These are phyloP conservation scores for Halcyon badia DNA, from an alignment of 2,797 vertebrate species.

Conservation along the genomic window DNA sequence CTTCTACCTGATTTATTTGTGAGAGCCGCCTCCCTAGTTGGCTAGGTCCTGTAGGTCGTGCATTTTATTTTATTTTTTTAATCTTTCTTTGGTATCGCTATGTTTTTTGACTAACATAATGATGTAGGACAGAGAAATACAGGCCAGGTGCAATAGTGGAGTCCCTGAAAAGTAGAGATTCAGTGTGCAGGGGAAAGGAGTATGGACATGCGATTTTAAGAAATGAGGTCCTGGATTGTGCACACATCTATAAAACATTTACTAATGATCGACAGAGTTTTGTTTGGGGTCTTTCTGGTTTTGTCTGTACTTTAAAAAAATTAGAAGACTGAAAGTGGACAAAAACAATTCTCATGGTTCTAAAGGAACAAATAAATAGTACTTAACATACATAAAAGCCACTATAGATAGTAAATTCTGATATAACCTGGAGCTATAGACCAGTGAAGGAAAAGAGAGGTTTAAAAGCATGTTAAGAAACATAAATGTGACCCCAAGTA, in stretches of 20 bases:
- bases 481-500: not conserved
- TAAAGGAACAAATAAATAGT: not conserved
- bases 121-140: not conserved
- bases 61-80: not conserved
- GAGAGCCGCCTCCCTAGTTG: not conserved
- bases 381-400: not conserved
- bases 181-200: not conserved
- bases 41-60: not conserved
- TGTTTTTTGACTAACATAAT: not conserved
- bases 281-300: not conserved
- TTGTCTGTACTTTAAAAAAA: too few relatives aligned
- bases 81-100: not conserved
- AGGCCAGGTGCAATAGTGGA: not conserved
- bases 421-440: not conserved
- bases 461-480: not conserved
- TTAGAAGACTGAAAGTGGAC: not conserved
- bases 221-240: not conserved
- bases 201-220: not conserved
- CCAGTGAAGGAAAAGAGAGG: not conserved
- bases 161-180: not conserved
- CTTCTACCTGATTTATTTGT: not conserved
- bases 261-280: rapidly evolving
- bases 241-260: not conserved
- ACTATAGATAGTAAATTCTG: not conserved
- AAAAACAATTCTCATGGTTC: not conserved